Percentiles rank a stretch among this genome's conserved stretches.
Evolutionary conservation across 2,113 vertebrate genomes (phyloP).

Genomic region (Pagrus major): DNA sequence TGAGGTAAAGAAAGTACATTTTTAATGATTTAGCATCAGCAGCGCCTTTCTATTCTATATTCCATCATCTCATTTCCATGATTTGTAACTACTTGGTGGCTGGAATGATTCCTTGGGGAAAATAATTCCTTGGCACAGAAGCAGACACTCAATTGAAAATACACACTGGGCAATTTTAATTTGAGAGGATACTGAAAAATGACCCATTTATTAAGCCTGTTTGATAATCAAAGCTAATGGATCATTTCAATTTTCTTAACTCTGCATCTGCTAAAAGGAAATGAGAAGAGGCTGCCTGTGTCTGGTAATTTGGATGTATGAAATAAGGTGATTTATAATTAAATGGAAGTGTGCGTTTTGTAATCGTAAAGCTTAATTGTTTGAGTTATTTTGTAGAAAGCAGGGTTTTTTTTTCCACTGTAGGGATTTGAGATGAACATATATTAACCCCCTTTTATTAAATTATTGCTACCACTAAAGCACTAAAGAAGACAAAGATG

Average conservation of each 20-base stretch:
- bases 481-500: constrained; percentile 13
- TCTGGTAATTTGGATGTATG: constrained; percentile 60
- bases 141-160: constrained; percentile 72
- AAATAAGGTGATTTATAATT: constrained; percentile 61
- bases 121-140: constrained; percentile 75
- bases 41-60: constrained; percentile 75
- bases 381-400: constrained; percentile 27
- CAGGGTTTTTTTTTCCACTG: neutral
- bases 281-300: constrained; percentile 38
- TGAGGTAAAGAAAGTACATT: constrained; percentile 75
- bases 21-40: constrained; percentile 78
- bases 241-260: constrained; percentile 72
- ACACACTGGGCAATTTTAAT: constrained; percentile 79
- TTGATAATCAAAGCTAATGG: constrained; percentile 81
- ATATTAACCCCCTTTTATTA: constrained; percentile 1
- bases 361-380: constrained; percentile 33
- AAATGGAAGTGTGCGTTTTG: constrained; percentile 43
- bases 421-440: constrained; percentile 1
- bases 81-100: constrained; percentile 81
- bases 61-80: constrained; percentile 82
- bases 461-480: constrained; percentile 1
- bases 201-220: constrained; percentile 75
- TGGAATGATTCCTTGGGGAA: constrained; percentile 73
- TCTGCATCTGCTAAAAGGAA: constrained; percentile 63
- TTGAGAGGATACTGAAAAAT: constrained; percentile 78